Base-by-base conservation (phyloP, 2,888 invertebrate genomes). In the Drosophila eohydei region DNA sequence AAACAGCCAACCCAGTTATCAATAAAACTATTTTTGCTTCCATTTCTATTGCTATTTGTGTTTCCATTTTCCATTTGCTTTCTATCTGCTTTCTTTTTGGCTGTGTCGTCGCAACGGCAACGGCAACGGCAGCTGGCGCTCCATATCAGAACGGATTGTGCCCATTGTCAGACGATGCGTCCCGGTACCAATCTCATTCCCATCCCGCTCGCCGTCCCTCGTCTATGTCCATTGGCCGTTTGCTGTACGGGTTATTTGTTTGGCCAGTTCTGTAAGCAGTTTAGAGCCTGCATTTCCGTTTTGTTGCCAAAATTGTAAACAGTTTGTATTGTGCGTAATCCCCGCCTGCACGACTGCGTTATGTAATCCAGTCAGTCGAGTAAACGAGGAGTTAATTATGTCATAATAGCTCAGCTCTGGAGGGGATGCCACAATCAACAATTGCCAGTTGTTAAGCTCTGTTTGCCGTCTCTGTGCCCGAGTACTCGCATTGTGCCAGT, bases 281-380 rank as follows among this genome's bases (percentile, higher is more conserved):
- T 81, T 70, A 81, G 68, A 85, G 87, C 84, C 86, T 83, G 84
- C 87, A 84, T 86, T 86, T 86, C 81, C 87, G 83, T 70, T 77
- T 56, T 75, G 67, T 85, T 87, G 84, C 87, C 87, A 84, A 84
- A 86, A 84, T 78, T 76, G 84, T 74, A 86, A 86, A 84, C 84
- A 86, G 80, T 86, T 74, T 72, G 73, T 61, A 52, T 76, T 83
- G 78, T 85, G 79, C 74, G 81, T 86, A 84, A 83, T 83, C 78
- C 71, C 78, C 71, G 78, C 52, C 63, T 60, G 57, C 65, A 62
- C 62, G 46, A 65, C 66, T 71, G 74, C 74, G 81, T 86, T 83
- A 81, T 83, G 86, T 86, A 83, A 82, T 84, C 64, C 64, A 66
- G 80, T 65, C 63, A 65, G 79, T 66, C 66, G 72, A 65, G 67